These are phyloP conservation scores for Parauchenoglanis punctatus DNA, from an alignment of 2,797 vertebrate genomes.

Conservation along the genomic window DNA sequence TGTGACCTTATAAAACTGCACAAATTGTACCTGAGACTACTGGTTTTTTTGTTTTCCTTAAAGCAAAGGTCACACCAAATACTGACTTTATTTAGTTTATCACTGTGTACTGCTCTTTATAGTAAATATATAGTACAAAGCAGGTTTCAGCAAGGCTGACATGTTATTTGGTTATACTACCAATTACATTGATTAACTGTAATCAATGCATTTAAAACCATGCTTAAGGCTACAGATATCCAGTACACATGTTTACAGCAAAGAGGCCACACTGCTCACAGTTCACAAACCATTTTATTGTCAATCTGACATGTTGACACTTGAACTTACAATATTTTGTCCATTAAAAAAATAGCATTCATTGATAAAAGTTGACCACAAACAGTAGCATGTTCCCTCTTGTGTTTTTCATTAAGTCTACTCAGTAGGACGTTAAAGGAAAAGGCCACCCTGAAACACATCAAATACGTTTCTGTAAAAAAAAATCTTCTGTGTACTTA, in stretches of 20 bases:
- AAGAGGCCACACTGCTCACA: neutral
- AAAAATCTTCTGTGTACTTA: neutral
- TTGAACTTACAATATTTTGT: neutral
- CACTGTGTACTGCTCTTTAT: no score
- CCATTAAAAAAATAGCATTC: neutral
- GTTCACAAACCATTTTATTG: slow-evolving; percentile 17
- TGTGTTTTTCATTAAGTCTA: neutral
- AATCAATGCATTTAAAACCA: neutral
- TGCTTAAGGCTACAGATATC: neutral
- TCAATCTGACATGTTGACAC: neutral
- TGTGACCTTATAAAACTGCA: neutral
- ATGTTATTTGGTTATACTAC: neutral
- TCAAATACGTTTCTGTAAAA: neutral
- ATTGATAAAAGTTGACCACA: neutral
- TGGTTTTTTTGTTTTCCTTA: neutral
- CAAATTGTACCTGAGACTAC: neutral
- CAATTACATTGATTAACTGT: neutral
- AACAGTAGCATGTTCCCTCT: neutral
- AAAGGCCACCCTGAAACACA: neutral
- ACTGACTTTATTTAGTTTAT: no score
- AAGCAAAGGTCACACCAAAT: neutral
- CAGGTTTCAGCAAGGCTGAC: neutral
- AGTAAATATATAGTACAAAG: no score
- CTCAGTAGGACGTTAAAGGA: neutral
- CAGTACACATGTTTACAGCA: neutral